Percentiles rank a stretch among this genome's conserved stretches.
These are phyloP conservation scores for Acrobasis repandana DNA, from an alignment of 2,888 invertebrate genomes.

Conservation along the genomic window DNA sequence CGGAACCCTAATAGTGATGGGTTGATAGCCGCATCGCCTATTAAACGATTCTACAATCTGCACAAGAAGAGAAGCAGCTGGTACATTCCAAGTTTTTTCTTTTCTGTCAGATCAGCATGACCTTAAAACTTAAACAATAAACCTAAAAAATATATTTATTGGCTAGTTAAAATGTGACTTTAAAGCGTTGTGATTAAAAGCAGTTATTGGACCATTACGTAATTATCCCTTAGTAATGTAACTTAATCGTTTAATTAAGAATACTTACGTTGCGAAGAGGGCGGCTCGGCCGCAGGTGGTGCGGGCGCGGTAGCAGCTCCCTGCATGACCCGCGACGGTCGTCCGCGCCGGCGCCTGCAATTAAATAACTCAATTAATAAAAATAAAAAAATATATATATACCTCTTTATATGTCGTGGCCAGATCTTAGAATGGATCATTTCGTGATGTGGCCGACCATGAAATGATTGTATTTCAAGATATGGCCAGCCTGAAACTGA, in stretches of 20 bases:
- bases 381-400: not conserved
- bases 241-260: conserved; percentile 5
- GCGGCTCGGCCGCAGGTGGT: conserved; percentile 74
- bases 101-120: too few species aligned
- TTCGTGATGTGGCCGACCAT: too few species aligned
- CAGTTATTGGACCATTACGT: not conserved
- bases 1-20: too few species aligned
- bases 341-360: conserved; percentile 65
- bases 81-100: too few species aligned
- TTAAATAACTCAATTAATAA: conserved; percentile 7
- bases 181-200: not conserved
- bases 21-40: too few species aligned
- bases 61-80: too few species aligned
- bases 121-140: too few species aligned
- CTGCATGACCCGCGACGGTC: conserved; percentile 77
- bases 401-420: not conserved
- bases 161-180: not conserved
- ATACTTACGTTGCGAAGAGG: conserved; percentile 70
- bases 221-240: not conserved
- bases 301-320: conserved; percentile 72
- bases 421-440: too few species aligned
- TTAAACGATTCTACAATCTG: too few species aligned
- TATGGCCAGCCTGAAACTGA: too few species aligned
- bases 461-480: too few species aligned
- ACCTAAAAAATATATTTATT: not conserved